Evolutionary conservation across 2,888 invertebrate species (phyloP), one percentile per base, ranked within the genome.

Genomic region (Pristionchus exspectatus): DNA sequence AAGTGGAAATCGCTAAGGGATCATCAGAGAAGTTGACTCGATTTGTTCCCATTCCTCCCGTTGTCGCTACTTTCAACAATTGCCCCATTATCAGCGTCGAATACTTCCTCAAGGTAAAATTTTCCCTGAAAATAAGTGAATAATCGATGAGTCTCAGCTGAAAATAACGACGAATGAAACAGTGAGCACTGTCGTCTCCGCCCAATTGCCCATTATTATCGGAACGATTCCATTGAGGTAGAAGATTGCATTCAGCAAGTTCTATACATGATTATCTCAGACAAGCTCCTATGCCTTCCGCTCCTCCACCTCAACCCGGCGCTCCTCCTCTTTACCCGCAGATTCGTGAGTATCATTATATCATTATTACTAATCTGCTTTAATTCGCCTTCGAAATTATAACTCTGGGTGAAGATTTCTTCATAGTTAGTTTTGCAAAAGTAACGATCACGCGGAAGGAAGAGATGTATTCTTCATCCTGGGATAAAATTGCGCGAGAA

Each of bases 31-130:
- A 83, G 54, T 72, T 54, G 56, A 30, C 85, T 16, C 38, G 84
- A 66, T 7, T 84, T 4, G 56, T 89, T 21, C 84, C 89, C 56
- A 91, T 92, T 77, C 92, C 92, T 38, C 92, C 92, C 21, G 66
- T 83, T 2, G 92, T 92, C 24, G 91, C 92, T 0, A 74, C 89
- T 7, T 92, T 92, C 87, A 92, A 92, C 72, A 87, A 90, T 24
- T 92, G 92, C 63, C 90, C 92, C 59, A 92, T 92, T 54, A 92
- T 92, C 44, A 90, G 90, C 69, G 92, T 92, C 27, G 90, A 87
- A 66, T 92, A 92, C 87, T 85, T 83, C 24, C 77, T 92, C 63
- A 92, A 91, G 90, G 92, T 92, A 3, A 1, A 0, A 30, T 69
- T 24, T 18, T 4, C 0, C 30, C 2, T 87, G 38, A 21, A 44